phyloP scores from a whole-genome alignment of 2,888 invertebrate species.

The Lacanobia wlatinum region DNA sequence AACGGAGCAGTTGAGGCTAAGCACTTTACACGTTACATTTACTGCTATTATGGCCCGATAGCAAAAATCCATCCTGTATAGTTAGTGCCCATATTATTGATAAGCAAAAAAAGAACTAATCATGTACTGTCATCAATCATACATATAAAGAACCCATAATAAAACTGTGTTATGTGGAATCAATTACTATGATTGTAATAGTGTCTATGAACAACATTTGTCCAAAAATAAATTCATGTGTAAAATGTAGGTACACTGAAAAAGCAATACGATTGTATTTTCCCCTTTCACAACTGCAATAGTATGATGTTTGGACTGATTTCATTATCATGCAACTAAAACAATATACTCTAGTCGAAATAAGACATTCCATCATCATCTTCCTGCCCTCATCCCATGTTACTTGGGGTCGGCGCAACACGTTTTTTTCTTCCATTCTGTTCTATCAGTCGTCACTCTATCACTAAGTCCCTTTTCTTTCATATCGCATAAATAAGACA shows the following conservation, averaged over 20 bases:
- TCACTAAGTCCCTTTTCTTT: too few relatives aligned
- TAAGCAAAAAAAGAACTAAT: slow-evolving; percentile 25
- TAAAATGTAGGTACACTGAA: neutral
- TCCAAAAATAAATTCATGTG: neutral
- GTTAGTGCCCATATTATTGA: neutral
- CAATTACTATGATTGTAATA: slow-evolving; percentile 37
- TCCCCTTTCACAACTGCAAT: slow-evolving; percentile 7
- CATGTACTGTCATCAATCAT: slow-evolving; percentile 12
- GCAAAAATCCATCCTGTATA: slow-evolving; percentile 1
- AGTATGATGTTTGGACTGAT: neutral
- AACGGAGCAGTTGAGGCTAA: neutral
- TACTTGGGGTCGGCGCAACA: too few relatives aligned
- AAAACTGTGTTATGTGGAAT: slow-evolving; percentile 37
- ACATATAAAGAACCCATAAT: slow-evolving; percentile 21
- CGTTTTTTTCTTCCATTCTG: too few relatives aligned
- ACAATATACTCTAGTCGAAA: neutral
- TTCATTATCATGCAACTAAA: neutral
- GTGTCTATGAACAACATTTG: neutral
- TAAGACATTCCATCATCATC: too few relatives aligned
- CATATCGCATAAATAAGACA: too few relatives aligned
- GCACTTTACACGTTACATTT: too few relatives aligned
- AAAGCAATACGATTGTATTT: neutral
- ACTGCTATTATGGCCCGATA: too few relatives aligned
- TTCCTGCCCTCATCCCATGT: too few relatives aligned
- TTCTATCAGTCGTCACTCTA: too few relatives aligned